Conservation (phyloP, 2,888 invertebrate species). For the Epirrita christyi region DNA sequence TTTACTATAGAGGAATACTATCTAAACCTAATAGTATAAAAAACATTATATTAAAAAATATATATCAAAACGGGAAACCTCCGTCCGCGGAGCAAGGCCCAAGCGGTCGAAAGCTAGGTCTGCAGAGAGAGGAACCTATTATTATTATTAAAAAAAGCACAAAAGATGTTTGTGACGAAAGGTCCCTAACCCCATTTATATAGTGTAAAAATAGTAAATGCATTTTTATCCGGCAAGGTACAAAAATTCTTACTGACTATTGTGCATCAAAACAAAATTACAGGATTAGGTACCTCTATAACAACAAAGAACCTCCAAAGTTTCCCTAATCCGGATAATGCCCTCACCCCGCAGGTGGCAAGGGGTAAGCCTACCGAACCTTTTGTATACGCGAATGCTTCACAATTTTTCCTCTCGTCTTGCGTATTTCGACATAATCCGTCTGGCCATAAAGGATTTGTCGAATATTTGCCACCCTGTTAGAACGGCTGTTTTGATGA, state of each 20-base stretch:
- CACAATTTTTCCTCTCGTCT: conserved; percentile 51
- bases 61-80: too few relatives aligned
- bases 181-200: too few relatives aligned
- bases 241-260: neutral
- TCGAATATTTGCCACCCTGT: conserved; percentile 11
- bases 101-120: too few relatives aligned
- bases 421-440: conserved; percentile 46
- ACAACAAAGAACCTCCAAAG: conserved; percentile 28
- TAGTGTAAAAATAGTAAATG: too few relatives aligned
- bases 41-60: too few relatives aligned
- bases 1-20: too few relatives aligned
- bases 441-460: conserved; percentile 36
- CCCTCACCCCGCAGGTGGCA: conserved; percentile 34
- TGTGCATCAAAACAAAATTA: neutral
- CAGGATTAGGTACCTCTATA: neutral
- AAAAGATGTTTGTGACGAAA: too few relatives aligned
- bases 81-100: too few relatives aligned
- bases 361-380: conserved; percentile 47
- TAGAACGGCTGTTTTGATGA: neutral
- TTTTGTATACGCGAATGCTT: conserved; percentile 51
- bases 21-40: too few relatives aligned
- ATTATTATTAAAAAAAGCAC: too few relatives aligned
- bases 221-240: too few relatives aligned
- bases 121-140: too few relatives aligned
- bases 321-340: conserved; percentile 31